Base-by-base conservation (phyloP, 2,888 invertebrate species). In the Cataglyphis rosenhaueri region DNA sequence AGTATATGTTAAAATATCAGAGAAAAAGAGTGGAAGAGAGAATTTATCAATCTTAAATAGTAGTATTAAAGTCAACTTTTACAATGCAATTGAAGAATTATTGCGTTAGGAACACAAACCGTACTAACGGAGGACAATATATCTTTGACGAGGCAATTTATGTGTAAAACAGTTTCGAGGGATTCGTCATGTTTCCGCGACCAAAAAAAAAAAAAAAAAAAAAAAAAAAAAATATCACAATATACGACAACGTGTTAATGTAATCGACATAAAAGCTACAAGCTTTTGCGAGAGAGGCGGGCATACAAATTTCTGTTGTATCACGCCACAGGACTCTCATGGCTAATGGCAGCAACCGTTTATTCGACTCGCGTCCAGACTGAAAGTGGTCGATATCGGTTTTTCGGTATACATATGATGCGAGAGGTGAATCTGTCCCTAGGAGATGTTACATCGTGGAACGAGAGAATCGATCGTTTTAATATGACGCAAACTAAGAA, bases 401-500 rank as follows among this genome's bases (percentile, higher is more conserved):
- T 74, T 62, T 48, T 52, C 57, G 55, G n/a, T 64, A 29, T 8
- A 25, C 25, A 25, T 25, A 64, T 68, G 76, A 64, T 61, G 61
- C 55, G 66, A 74, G 66, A 52, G n/a, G n/a, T 8, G 41, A 66
- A 66, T 81, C 32, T 9, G 62, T 70, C 21, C 52, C 52, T 73
- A 76, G 71, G 81, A 83, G 85, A 85, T 5, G 59, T 48, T 57
- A 82, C 71, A 62, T 65, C 81, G 66, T 64, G 61, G n/a, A 35
- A 32, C 18, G 15, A 32, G 48, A 52, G 41, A 85, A 88, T 89
- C 85, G 85, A 85, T 87, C 83, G 87, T 78, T 82, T 82, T 81
- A 87, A 86, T 85, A 74, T 84, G 87, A 88, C 83, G 74, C 66
- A 82, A 82, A 82, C 78, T 59, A 86, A 70, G 81, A 85, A 82